phyloP scores from a whole-genome alignment of 2,888 invertebrate genomes.

The Sphaerophoria rueppellii region DNA sequence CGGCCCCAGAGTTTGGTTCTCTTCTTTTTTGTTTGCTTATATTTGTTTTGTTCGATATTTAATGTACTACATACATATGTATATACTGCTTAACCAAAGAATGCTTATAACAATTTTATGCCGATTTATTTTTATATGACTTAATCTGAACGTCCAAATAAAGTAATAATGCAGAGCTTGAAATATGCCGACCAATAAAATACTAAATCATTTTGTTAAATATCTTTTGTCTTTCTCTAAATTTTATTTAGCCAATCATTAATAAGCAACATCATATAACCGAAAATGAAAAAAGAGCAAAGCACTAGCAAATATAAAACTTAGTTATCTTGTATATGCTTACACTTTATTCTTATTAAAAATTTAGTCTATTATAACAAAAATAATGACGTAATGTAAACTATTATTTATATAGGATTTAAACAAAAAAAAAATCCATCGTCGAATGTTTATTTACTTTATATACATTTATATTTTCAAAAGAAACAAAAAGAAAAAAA shows the following conservation, averaged over 20 bases:
- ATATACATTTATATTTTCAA: slow-evolving; percentile 45
- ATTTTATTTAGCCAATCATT: slow-evolving; percentile 66
- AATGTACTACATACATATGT: no score
- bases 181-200: slow-evolving; percentile 58
- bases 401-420: slow-evolving; percentile 73
- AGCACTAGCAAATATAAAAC: slow-evolving; percentile 65
- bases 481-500: slow-evolving; percentile 60
- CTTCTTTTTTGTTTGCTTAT: no score
- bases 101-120: no score
- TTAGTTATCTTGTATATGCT: slow-evolving; percentile 45
- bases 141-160: neutral
- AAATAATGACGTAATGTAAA: slow-evolving; percentile 71
- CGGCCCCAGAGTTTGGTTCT: no score
- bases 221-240: neutral
- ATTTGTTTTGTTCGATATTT: no score
- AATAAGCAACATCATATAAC: slow-evolving; percentile 53
- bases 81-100: no score
- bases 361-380: slow-evolving; percentile 37
- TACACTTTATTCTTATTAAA: slow-evolving; percentile 49
- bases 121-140: no score
- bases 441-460: slow-evolving; percentile 60
- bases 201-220: slow-evolving; percentile 7
- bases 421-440: slow-evolving; percentile 37
- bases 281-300: slow-evolving; percentile 54
- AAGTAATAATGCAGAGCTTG: slow-evolving; percentile 9